These are phyloP conservation scores for Drosophila eohydei DNA, from an alignment of 2,888 invertebrate species.

Conservation along the genomic window DNA sequence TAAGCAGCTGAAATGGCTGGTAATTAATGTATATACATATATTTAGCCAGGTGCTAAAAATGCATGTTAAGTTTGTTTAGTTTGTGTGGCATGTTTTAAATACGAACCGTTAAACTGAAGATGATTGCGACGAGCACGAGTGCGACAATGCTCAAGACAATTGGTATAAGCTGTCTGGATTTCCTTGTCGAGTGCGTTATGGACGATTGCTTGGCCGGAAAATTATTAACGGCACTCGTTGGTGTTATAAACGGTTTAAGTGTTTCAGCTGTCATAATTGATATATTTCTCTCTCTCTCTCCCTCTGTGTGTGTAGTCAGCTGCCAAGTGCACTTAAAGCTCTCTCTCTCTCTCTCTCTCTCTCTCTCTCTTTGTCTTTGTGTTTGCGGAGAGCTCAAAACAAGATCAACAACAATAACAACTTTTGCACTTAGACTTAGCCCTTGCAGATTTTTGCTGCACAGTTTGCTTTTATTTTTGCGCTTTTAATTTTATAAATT, in stretches of 20 bases:
- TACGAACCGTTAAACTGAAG: conserved; percentile 81
- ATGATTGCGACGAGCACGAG: conserved; percentile 71
- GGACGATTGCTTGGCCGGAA: conserved; percentile 72
- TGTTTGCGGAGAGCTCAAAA: neutral
- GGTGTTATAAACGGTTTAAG: conserved; percentile 84
- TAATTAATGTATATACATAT: neutral
- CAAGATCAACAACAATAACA: conserved; percentile 45
- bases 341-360: neutral
- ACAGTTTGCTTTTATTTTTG: conserved; percentile 29
- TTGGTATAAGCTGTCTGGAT: conserved; percentile 66
- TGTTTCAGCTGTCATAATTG: conserved; percentile 84
- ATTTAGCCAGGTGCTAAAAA: neutral
- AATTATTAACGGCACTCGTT: conserved; percentile 77
- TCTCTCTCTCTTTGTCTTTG: neutral
- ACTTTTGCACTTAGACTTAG: conserved; percentile 43
- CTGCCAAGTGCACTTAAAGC: conserved; percentile 35
- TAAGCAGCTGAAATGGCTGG: conserved; percentile 1
- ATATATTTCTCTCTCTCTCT: conserved; percentile 1
- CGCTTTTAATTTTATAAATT: conserved; percentile 32
- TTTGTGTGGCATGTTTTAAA: neutral
- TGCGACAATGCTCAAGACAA: conserved; percentile 73
- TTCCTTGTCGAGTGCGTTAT: conserved; percentile 57
- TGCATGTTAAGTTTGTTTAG: neutral
- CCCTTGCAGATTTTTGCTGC: conserved; percentile 40
- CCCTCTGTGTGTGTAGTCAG: conserved; percentile 33